A percentile compares a stretch with the other conserved stretches of the same genome.
phyloP scores from a whole-genome alignment of 2,797 vertebrate species.

The Eidolon dupreanum region DNA sequence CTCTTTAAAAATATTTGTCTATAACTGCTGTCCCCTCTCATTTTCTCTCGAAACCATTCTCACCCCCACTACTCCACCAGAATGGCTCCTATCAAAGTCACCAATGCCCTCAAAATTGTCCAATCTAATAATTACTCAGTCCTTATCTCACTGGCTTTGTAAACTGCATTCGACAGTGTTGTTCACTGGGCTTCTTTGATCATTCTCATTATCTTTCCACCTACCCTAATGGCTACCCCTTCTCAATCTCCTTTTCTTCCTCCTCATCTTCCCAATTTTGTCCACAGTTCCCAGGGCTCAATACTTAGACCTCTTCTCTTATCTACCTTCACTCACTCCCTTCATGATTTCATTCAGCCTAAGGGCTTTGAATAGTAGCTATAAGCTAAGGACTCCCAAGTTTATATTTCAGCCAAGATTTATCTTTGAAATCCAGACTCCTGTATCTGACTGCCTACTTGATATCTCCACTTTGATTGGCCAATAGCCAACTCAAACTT shows the following conservation, averaged over 20 bases:
- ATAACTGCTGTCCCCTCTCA: neutral
- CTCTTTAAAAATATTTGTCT: neutral
- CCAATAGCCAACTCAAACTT: neutral
- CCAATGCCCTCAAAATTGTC: neutral
- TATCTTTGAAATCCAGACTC: neutral
- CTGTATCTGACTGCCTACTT: neutral
- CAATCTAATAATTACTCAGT: neutral
- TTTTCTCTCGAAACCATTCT: neutral
- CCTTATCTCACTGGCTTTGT: neutral
- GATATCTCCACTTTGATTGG: neutral
- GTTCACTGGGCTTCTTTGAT: neutral
- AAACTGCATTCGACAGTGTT: neutral
- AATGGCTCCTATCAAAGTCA: neutral
- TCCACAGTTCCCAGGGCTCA: neutral
- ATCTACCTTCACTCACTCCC: neutral
- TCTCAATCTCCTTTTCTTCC: neutral
- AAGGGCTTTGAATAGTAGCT: neutral
- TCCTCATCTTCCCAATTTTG: neutral
- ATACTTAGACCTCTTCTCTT: neutral
- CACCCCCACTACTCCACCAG: neutral
- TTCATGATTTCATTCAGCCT: neutral
- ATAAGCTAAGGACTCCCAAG: neutral
- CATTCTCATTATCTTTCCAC: neutral
- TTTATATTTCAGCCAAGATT: neutral
- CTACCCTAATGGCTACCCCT: neutral